Base-by-base conservation (phyloP, 2,797 vertebrate genomes). In the Glyptemys insculpta region DNA sequence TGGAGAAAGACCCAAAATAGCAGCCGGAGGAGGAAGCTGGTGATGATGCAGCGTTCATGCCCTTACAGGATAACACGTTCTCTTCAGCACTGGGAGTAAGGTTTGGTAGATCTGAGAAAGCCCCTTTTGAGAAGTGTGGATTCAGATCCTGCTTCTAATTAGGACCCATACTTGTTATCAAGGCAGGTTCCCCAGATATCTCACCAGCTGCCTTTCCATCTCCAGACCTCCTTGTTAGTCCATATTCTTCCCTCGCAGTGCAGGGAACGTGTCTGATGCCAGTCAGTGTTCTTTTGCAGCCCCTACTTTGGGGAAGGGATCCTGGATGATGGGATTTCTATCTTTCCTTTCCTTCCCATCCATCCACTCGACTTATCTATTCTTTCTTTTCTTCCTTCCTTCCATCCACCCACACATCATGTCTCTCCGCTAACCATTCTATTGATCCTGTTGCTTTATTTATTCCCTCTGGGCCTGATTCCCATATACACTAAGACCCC, bases 71-170 rank as follows among this genome's bases (percentile, higher is more conserved):
- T 2, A 29, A 18, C 0, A 15, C 25, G 81, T 49, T 79, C 72
- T 83, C 8, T 31, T 81, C 7, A 53, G 52, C 3, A 49, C 31
- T 6, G 87, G 76, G 7, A 56, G 19, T 4, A 29, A 62, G 29
- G 14, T 31, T 1, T 62, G 79, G 62, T 9, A 34, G 79, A 1
- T 0, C 15, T 56, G 57, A 65, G 80, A 44, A 44, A 37, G 0
- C 5, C 59, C 74, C 19, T 79, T 23, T 0, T 14, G 1, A n/a
- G 56, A 47, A 11, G 88, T 53, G 44, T 2, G 4, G 59, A 50
- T 19, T 25, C 62, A 56, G 82, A 62, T n/a, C 76, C 53, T 49
- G 4, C 81, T 91, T 72, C 59, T 12, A 16, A n/a, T 56, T 31
- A 19, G 85, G 19, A 56, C 53, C 79, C 15, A 5, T 31, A 31